Base-by-base conservation (phyloP, 1,140 invertebrate genomes). In the Anastrepha obliqua region DNA sequence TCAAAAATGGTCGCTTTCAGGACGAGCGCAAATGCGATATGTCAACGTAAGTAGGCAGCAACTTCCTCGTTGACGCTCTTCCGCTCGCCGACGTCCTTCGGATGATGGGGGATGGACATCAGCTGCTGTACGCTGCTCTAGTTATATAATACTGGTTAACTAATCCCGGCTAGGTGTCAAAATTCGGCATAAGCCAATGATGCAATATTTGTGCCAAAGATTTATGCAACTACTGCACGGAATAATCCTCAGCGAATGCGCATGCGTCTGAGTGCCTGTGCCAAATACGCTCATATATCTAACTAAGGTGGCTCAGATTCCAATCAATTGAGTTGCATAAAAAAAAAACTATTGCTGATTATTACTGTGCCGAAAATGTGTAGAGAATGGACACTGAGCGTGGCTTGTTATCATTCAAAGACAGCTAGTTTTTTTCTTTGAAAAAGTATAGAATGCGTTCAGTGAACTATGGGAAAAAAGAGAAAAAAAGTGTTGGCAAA, bases 141-240 rank as follows among this genome's bases (percentile, higher is more conserved):
- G 74, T 81, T 81, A 81, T 81, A 55, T 55, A 81, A 81, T 55
- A 81, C n/a, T 47, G n/a, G n/a, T 81, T 29, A 4, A 81, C 13
- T 81, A 81, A 81, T 81, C 47, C 20, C 8, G 20, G 74, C 9
- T 65, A 92, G 91, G 91, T 92, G 91, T 92, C 91, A 91, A 92
- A 92, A 92, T 92, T 91, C 90, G 74, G 58, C 88, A 89, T 92
- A 91, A 92, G 91, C 91, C 91, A 92, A 91, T 92, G 91, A 91
- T 89, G 88, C 91, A 91, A 92, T 90, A 91, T 88, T 88, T 86
- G 85, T 64, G 47, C 39, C 67, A 67, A 55, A 55, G 74, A 51
- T 81, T 81, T 81, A 81, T 81, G 47, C 74, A 81, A 81, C 20
- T 70, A 1, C 20, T 7, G 44, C 17, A 60, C 2, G 47, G n/a